These are phyloP conservation scores for Tor tambroides DNA, from an alignment of 2,113 vertebrate genomes.

Conservation along the genomic window DNA sequence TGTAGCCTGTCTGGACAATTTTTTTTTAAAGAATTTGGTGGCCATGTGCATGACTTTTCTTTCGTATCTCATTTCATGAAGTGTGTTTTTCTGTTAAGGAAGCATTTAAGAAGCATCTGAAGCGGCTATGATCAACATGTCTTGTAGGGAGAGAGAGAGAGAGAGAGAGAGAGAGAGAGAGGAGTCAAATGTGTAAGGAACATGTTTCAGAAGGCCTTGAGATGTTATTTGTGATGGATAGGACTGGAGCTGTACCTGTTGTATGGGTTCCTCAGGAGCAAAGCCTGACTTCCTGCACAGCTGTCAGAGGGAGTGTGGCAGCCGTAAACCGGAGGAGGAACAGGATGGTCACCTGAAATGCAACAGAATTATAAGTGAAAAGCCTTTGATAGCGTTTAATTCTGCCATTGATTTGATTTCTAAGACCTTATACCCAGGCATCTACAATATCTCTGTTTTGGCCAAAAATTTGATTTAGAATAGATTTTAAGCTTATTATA, in stretches of 20 bases:
- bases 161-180: neutral
- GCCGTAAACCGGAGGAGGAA: conserved; percentile 94
- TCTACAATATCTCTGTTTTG: no score
- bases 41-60: neutral
- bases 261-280: conserved; percentile 94
- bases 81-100: neutral
- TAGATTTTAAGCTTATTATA: no score
- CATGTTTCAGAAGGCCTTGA: neutral
- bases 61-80: neutral
- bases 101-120: neutral
- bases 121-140: neutral
- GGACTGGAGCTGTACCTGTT: conserved; percentile 84
- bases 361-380: conserved; percentile 23
- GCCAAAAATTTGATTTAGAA: no score
- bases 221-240: neutral
- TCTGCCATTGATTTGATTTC: neutral
- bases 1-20: neutral
- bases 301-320: conserved; percentile 96
- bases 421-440: neutral
- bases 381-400: conserved; percentile 16
- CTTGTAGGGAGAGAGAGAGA: neutral
- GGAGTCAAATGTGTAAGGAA: neutral
- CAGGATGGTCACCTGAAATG: conserved; percentile 83
- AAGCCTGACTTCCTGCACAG: conserved; percentile 91
- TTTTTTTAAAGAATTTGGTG: neutral